Percentiles rank a stretch among this genome's conserved stretches.
These are phyloP conservation scores for Coregonus suidteri DNA, from an alignment of 2,797 vertebrate species.

Conservation along the genomic window DNA sequence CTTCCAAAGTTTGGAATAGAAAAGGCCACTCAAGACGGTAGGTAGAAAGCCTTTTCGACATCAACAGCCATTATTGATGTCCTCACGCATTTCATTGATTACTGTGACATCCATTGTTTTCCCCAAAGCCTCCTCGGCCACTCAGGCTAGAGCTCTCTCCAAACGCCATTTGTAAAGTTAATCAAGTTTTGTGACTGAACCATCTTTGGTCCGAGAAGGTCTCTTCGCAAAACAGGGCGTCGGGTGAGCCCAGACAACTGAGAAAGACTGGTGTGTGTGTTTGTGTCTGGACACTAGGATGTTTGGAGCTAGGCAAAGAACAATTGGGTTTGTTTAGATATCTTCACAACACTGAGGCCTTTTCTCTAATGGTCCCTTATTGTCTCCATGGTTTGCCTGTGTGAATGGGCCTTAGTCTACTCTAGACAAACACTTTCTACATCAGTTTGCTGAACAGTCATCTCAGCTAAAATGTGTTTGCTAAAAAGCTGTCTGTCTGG, in stretches of 20 bases:
- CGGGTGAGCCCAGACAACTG: background rate
- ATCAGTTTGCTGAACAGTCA: constrained; percentile 13
- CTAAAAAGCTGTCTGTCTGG: too few relatives aligned
- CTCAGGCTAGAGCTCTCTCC: constrained; percentile 2
- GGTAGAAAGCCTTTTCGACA: too few relatives aligned
- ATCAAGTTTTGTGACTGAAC: constrained; percentile 38
- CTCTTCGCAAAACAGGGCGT: constrained; percentile 11
- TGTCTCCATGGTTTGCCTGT: constrained; percentile 2
- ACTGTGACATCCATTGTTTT: constrained; percentile 47
- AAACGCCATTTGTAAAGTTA: constrained; percentile 18
- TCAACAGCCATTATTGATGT: constrained; percentile 2
- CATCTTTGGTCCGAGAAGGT: constrained; percentile 14
- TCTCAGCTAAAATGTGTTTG: constrained; percentile 16
- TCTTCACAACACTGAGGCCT: background rate
- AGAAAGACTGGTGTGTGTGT: background rate
- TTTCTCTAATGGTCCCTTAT: constrained; percentile 2
- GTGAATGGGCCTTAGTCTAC: background rate
- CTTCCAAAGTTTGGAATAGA: too few relatives aligned
- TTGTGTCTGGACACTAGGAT: background rate
- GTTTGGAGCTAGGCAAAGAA: constrained; percentile 4
- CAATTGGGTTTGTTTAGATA: background rate
- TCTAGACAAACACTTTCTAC: background rate
- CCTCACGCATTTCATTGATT: constrained; percentile 53
- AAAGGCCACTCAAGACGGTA: too few relatives aligned
- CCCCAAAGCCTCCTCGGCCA: constrained; percentile 12